These are phyloP conservation scores for Clivina fossor DNA, from an alignment of 2,888 invertebrate species.

Conservation along the genomic window DNA sequence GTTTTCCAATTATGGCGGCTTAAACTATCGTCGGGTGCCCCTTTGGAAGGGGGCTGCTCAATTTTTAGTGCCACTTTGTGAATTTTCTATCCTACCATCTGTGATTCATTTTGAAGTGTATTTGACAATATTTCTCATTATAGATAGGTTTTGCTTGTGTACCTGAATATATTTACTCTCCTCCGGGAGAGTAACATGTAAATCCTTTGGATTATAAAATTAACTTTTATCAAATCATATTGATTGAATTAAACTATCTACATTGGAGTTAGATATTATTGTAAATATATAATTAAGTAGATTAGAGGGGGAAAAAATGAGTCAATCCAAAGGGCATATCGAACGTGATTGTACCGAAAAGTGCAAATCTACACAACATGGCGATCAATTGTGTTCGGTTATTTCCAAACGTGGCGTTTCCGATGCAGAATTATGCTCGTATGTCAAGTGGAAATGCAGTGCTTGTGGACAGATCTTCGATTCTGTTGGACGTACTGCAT, in stretches of 20 bases:
- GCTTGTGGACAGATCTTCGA: conserved; percentile 54
- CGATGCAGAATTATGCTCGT: conserved; percentile 58
- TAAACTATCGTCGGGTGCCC: conserved; percentile 20
- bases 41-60: conserved; percentile 24
- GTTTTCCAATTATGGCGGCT: conserved; percentile 33
- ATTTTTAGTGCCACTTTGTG: conserved; percentile 1
- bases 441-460: conserved; percentile 51
- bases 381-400: conserved; percentile 63
- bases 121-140: conserved; percentile 1
- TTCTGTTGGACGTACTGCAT: conserved; percentile 68
- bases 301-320: too few relatives aligned
- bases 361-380: conserved; percentile 61
- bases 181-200: conserved; percentile 7
- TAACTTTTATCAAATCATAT: conserved; percentile 17
- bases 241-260: conserved; percentile 10
- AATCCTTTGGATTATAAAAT: conserved; percentile 15
- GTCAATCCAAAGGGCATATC: conserved; percentile 39
- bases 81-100: conserved; percentile 12
- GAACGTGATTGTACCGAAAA: conserved; percentile 62
- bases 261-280: neutral
- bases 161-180: conserved; percentile 20
- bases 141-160: conserved; percentile 17
- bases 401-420: conserved; percentile 65
- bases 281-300: too few relatives aligned
- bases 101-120: conserved; percentile 8